A percentile compares a stretch with the other conserved stretches of the same genome.
These are phyloP conservation scores for Plutella xylostella DNA, from an alignment of 2,888 invertebrate species.

Conservation along the genomic window DNA sequence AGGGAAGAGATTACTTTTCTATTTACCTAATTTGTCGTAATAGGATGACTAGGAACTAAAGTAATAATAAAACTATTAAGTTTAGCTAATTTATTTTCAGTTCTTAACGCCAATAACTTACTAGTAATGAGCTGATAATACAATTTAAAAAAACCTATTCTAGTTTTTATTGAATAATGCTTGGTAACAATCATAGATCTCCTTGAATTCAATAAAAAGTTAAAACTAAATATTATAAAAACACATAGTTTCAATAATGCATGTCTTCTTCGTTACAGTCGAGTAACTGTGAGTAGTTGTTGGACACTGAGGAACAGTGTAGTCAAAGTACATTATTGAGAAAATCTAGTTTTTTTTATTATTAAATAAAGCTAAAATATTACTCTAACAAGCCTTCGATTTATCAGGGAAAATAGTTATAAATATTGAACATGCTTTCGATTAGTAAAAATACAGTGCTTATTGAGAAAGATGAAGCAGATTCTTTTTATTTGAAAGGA, in stretches of 20 bases:
- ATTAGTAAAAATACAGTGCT: neutral
- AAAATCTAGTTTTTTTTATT: constrained; percentile 47
- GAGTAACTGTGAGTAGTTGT: too few relatives aligned
- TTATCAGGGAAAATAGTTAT: constrained; percentile 35
- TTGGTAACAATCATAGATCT: constrained; percentile 66
- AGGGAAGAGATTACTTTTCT: too few relatives aligned
- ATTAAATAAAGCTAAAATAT: constrained; percentile 59
- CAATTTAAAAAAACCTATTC: constrained; percentile 65
- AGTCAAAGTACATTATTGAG: constrained; percentile 35
- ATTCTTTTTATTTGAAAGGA: too few relatives aligned
- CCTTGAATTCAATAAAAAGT: constrained; percentile 64
- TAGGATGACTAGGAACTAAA: too few relatives aligned
- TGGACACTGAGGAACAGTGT: constrained; percentile 2
- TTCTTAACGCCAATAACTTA: constrained; percentile 70
- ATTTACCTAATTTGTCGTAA: too few relatives aligned
- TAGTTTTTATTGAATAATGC: constrained; percentile 67
- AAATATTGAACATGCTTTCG: constrained; percentile 2
- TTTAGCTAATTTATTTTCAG: constrained; percentile 70
- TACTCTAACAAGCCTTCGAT: constrained; percentile 49
- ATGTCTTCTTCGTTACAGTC: too few relatives aligned
- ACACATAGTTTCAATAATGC: constrained; percentile 48
- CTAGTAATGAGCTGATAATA: constrained; percentile 68
- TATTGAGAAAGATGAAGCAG: too few relatives aligned
- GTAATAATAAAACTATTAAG: constrained; percentile 13
- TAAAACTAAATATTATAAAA: constrained; percentile 53